A percentile compares a stretch with the other conserved stretches of the same genome.
Conservation (phyloP, 2,797 vertebrate genomes). For the Anguilla obscura region DNA sequence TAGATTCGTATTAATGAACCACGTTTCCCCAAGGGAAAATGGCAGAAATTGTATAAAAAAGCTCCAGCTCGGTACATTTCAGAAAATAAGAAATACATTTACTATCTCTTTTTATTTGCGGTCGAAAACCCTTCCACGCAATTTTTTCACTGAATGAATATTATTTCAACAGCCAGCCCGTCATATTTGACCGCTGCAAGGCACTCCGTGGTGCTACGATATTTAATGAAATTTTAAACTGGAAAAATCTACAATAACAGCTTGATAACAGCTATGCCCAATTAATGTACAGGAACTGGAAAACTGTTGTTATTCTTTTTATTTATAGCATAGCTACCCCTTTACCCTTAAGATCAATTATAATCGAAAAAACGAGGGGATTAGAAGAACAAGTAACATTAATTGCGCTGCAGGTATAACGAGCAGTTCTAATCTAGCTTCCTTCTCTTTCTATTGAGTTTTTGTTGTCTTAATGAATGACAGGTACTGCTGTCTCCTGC, state of each 20-base stretch:
- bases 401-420: slow-evolving; percentile 84
- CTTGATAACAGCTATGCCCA: slow-evolving; percentile 33
- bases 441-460: slow-evolving; percentile 78
- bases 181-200: slow-evolving; percentile 23
- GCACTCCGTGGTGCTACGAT: slow-evolving; percentile 20
- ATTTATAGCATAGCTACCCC: slow-evolving; percentile 35
- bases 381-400: slow-evolving; percentile 78
- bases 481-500: slow-evolving; percentile 82
- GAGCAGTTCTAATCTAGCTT: slow-evolving; percentile 77
- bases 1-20: neutral
- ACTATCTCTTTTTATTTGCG: slow-evolving; percentile 19
- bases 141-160: slow-evolving; percentile 25
- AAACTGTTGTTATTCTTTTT: slow-evolving; percentile 31
- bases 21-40: neutral
- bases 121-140: slow-evolving; percentile 35
- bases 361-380: slow-evolving; percentile 64
- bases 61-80: no score
- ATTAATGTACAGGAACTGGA: slow-evolving; percentile 28
- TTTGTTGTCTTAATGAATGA: slow-evolving; percentile 80
- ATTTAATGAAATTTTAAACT: slow-evolving; percentile 34
- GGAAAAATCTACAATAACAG: slow-evolving; percentile 26
- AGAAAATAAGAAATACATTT: neutral
- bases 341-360: slow-evolving; percentile 67
- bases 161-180: slow-evolving; percentile 21
- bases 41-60: neutral